Conservation (phyloP, 1,140 invertebrate species). For the Macrotrachela quadricornifera region DNA sequence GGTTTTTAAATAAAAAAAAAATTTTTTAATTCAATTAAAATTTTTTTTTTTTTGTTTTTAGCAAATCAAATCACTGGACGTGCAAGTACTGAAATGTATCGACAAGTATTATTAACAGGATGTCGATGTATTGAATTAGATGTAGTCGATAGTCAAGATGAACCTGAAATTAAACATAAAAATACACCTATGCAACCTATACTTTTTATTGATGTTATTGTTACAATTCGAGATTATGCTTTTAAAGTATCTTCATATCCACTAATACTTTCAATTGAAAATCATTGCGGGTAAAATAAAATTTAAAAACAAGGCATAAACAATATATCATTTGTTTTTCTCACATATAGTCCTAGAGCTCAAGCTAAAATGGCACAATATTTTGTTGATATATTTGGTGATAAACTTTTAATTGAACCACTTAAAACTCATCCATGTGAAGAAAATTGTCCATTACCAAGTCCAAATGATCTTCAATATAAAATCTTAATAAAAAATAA, state of each 20-base stretch:
- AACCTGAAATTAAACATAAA: slow-evolving; percentile 87
- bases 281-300: slow-evolving; percentile 51
- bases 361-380: slow-evolving; percentile 89
- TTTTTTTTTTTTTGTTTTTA: too few species aligned
- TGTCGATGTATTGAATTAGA: slow-evolving; percentile 91
- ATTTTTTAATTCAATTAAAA: neutral
- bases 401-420: slow-evolving; percentile 39
- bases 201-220: slow-evolving; percentile 59
- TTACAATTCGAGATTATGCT: slow-evolving; percentile 84
- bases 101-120: slow-evolving; percentile 74
- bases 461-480: slow-evolving; percentile 54
- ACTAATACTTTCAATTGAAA: slow-evolving; percentile 87
- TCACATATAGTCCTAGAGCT: slow-evolving; percentile 5
- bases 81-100: slow-evolving; percentile 85
- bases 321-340: neutral
- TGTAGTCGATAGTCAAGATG: slow-evolving; percentile 81
- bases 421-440: slow-evolving; percentile 16
- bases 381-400: slow-evolving; percentile 78
- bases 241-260: slow-evolving; percentile 97
- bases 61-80: slow-evolving; percentile 83
- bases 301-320: slow-evolving; percentile 45
- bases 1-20: too few species aligned
- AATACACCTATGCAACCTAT: slow-evolving; percentile 92
- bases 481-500: slow-evolving; percentile 97
- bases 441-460: slow-evolving; percentile 40